Conservation (phyloP, 2,888 invertebrate genomes). For the Lampropteryx suffumata region DNA sequence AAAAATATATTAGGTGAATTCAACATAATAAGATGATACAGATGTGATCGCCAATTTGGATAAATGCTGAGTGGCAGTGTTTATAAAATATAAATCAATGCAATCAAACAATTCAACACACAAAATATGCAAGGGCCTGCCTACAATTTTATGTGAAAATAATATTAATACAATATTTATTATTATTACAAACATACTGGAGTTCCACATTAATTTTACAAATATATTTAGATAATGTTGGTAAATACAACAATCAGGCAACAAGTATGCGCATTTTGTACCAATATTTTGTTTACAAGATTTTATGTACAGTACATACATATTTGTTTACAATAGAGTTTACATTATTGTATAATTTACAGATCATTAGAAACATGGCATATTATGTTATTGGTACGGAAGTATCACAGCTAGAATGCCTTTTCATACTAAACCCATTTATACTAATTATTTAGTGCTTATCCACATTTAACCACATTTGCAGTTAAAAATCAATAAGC, state of each 20-base stretch:
- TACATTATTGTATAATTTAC: constrained; percentile 39
- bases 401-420: constrained; percentile 57
- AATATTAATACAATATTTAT: constrained; percentile 22
- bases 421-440: constrained; percentile 25
- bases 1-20: no score
- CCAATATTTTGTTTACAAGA: constrained; percentile 32
- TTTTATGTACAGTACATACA: constrained; percentile 63
- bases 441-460: constrained; percentile 11
- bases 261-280: constrained; percentile 38
- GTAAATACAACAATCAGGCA: constrained; percentile 15
- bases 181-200: constrained; percentile 21
- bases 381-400: constrained; percentile 49
- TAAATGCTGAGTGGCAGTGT: constrained; percentile 73
- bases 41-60: constrained; percentile 41
- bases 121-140: constrained; percentile 65
- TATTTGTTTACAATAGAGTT: constrained; percentile 47
- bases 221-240: constrained; percentile 16
- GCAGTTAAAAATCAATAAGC: constrained; percentile 7
- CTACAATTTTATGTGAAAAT: constrained; percentile 45
- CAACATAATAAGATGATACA: constrained; percentile 30
- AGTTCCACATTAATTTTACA: constrained; percentile 45
- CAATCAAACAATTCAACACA: constrained; percentile 50
- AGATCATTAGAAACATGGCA: constrained; percentile 39
- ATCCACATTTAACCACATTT: constrained; percentile 9
- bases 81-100: constrained; percentile 52